Evolutionary conservation across 1,140 invertebrate genomes (phyloP).

Genomic region (Drosophila miranda): DNA sequence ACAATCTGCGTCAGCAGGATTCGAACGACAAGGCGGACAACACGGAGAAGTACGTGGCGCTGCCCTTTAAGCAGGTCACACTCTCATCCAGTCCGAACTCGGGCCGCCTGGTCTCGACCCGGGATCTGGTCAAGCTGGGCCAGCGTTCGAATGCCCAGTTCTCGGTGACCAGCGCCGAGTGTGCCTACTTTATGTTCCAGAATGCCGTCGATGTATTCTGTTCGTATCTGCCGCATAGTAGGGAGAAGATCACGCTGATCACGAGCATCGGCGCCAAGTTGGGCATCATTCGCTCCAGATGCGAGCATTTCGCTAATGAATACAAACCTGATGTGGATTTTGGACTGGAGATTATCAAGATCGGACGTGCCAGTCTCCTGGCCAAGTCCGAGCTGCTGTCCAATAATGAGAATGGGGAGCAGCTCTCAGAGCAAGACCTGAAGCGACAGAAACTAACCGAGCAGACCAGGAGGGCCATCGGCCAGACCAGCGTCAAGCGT

Average conservation of each 20-base stretch:
- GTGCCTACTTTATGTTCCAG: constrained; percentile 91
- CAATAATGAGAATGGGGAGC: too few relatives aligned
- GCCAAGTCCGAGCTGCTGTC: too few relatives aligned
- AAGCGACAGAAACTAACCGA: too few relatives aligned
- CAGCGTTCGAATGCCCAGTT: constrained; percentile 89
- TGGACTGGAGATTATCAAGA: too few relatives aligned
- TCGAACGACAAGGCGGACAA: constrained; percentile 68
- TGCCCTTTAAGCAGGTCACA: constrained; percentile 67
- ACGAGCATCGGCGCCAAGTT: too few relatives aligned
- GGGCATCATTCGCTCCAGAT: too few relatives aligned
- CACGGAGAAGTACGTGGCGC: constrained; percentile 62
- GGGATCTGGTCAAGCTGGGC: constrained; percentile 97
- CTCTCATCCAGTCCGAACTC: constrained; percentile 57
- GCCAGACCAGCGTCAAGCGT: too few relatives aligned
- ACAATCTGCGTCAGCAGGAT: constrained; percentile 82
- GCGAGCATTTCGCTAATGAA: too few relatives aligned
- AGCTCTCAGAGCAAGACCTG: too few relatives aligned
- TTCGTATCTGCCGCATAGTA: constrained; percentile 84
- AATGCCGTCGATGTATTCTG: constrained; percentile 96
- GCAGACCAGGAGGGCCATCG: too few relatives aligned
- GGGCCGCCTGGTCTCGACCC: constrained; percentile 88
- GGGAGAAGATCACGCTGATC: constrained; percentile 86
- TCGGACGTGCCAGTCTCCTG: too few relatives aligned
- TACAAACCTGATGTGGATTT: too few relatives aligned
- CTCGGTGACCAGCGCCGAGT: constrained; percentile 88